These are phyloP conservation scores for Eledone cirrhosa DNA, from an alignment of 2,888 invertebrate genomes.

Conservation along the genomic window DNA sequence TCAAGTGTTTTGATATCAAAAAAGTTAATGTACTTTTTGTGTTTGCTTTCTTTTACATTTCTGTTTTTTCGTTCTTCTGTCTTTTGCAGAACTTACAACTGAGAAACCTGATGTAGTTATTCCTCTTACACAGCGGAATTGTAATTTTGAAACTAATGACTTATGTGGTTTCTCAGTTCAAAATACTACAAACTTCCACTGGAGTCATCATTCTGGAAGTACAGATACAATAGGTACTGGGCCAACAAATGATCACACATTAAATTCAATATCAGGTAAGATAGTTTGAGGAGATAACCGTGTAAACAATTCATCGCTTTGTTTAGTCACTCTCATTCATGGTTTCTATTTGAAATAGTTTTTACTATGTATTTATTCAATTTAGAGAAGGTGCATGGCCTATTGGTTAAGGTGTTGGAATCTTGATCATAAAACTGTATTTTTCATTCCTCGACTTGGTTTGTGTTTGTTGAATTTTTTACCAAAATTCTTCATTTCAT, in stretches of 20 bases:
- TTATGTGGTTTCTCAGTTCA: conserved; percentile 39
- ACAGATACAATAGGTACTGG: conserved; percentile 44
- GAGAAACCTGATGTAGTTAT: neutral
- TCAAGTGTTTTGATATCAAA: too few species aligned
- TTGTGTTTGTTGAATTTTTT: too few species aligned
- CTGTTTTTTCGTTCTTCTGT: neutral
- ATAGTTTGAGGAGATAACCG: neutral
- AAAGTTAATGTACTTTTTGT: too few species aligned
- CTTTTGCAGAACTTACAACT: conserved; percentile 28
- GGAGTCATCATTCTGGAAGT: conserved; percentile 39
- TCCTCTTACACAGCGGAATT: neutral
- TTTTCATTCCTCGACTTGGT: too few species aligned
- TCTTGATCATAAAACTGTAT: too few species aligned
- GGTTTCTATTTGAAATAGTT: too few species aligned
- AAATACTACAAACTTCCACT: conserved; percentile 42
- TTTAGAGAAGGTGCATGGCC: too few species aligned
- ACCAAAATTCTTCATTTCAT: too few species aligned
- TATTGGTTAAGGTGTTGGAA: too few species aligned
- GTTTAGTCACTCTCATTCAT: neutral
- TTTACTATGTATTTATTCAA: too few species aligned
- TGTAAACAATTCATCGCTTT: neutral
- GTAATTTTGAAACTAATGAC: conserved; percentile 37
- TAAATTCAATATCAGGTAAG: conserved; percentile 36
- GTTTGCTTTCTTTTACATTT: too few species aligned
- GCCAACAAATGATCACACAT: conserved; percentile 42